A percentile compares a stretch with the other conserved stretches of the same genome.
phyloP scores from a whole-genome alignment of 2,888 invertebrate genomes.

The Caenorhabditis wallacei region DNA sequence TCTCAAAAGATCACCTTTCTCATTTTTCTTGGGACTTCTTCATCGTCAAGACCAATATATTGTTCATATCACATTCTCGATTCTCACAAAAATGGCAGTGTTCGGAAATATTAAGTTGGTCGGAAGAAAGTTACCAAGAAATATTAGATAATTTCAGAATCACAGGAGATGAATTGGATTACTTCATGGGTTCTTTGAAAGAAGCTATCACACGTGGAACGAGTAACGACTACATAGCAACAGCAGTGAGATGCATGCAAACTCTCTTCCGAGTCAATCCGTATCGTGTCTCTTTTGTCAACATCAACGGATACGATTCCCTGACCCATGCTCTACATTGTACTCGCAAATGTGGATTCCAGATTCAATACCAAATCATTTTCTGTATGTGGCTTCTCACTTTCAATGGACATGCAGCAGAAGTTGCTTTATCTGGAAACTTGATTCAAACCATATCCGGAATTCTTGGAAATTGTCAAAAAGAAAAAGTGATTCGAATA shows the following conservation, averaged over 20 bases:
- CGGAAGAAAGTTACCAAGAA: background rate
- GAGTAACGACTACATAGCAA: slow-evolving; percentile 58
- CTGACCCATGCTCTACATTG: slow-evolving; percentile 50
- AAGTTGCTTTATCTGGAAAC: slow-evolving; percentile 88
- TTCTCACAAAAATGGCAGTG: slow-evolving; percentile 56
- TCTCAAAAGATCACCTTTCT: slow-evolving; percentile 53
- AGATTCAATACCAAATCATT: slow-evolving; percentile 63
- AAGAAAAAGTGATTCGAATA: slow-evolving; percentile 90
- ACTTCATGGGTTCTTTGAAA: slow-evolving; percentile 56
- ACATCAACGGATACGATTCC: slow-evolving; percentile 57
- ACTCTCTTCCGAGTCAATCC: slow-evolving; percentile 51
- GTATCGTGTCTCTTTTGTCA: slow-evolving; percentile 54
- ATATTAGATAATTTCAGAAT: slow-evolving; percentile 30
- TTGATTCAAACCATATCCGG: slow-evolving; percentile 96
- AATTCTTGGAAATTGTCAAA: slow-evolving; percentile 96
- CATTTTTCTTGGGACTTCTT: slow-evolving; percentile 51
- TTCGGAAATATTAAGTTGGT: slow-evolving; percentile 37
- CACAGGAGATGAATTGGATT: slow-evolving; percentile 56
- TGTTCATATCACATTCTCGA: slow-evolving; percentile 42
- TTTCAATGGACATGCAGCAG: slow-evolving; percentile 94
- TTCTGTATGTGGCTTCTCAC: slow-evolving; percentile 90
- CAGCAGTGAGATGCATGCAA: slow-evolving; percentile 58
- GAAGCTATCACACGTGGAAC: slow-evolving; percentile 53
- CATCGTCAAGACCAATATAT: slow-evolving; percentile 57
- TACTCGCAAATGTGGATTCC: slow-evolving; percentile 60